Percentiles rank a stretch among this genome's conserved stretches.
Conservation (phyloP, 2,113 vertebrate genomes). For the Xyliphius kryptos region DNA sequence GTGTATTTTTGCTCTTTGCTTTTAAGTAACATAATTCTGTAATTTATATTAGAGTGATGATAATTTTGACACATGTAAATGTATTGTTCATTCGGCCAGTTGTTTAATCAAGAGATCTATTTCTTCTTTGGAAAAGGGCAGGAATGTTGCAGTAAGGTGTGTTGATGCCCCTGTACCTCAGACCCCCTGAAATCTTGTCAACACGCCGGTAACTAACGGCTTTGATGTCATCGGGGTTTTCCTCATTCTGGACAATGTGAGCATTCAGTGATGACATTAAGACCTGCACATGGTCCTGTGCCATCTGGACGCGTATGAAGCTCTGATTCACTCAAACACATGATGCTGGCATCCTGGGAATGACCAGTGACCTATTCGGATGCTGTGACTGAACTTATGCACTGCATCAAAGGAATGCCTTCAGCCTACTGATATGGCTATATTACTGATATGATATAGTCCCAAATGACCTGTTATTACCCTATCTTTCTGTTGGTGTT, state of each 20-base stretch:
- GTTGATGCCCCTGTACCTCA: conserved; percentile 1
- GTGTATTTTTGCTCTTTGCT: too few species aligned
- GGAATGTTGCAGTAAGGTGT: conserved; percentile 3
- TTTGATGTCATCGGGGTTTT: conserved; percentile 17
- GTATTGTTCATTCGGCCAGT: too few species aligned
- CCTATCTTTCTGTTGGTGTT: background rate
- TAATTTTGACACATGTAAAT: too few species aligned
- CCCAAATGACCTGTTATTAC: background rate
- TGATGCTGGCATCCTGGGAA: conserved; percentile 23
- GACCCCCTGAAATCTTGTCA: conserved; percentile 5
- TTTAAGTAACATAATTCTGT: too few species aligned
- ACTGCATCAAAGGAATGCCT: conserved; percentile 14
- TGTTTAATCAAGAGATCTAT: too few species aligned
- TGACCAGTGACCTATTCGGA: conserved; percentile 22
- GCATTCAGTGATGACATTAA: conserved; percentile 24
- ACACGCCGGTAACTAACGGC: conserved; percentile 1
- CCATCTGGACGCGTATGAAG: conserved; percentile 18
- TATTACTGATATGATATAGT: too few species aligned
- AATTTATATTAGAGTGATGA: too few species aligned
- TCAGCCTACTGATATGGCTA: background rate
- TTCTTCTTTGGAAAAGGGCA: background rate
- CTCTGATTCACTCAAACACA: background rate
- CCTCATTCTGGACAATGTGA: conserved; percentile 14
- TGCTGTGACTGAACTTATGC: conserved; percentile 4
- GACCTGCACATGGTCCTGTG: conserved; percentile 1